phyloP scores from a whole-genome alignment of 2,888 invertebrate species.

The Ptilodon capucinus region DNA sequence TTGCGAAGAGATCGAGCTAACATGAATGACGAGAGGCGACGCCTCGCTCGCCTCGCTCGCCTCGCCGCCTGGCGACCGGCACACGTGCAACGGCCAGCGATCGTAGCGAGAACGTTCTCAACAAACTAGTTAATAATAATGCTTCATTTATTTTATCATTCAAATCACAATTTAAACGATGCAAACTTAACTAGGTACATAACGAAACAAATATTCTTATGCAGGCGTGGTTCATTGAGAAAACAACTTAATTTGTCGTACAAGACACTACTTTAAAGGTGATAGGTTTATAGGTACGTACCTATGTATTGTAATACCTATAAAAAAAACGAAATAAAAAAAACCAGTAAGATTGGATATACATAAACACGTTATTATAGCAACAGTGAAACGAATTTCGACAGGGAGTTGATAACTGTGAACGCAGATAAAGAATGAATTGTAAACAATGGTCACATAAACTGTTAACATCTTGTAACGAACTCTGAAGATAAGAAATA shows the following conservation, averaged over 20 bases:
- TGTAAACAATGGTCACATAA: conserved; percentile 71
- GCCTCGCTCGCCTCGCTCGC: too few relatives aligned
- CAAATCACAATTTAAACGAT: too few relatives aligned
- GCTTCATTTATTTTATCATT: conserved; percentile 47
- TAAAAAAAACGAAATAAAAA: conserved; percentile 8
- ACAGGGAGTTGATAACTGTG: conserved; percentile 68
- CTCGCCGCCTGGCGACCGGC: conserved; percentile 62
- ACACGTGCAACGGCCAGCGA: conserved; percentile 62
- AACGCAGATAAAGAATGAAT: conserved; percentile 67
- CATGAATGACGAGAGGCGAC: conserved; percentile 67
- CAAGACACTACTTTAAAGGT: too few relatives aligned
- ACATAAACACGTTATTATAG: conserved; percentile 57
- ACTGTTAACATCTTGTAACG: conserved; percentile 57
- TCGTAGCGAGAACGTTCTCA: conserved; percentile 50
- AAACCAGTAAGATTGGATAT: conserved; percentile 17
- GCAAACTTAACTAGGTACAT: too few relatives aligned
- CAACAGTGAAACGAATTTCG: conserved; percentile 67
- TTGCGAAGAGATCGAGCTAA: conserved; percentile 57
- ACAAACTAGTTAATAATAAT: conserved; percentile 56
- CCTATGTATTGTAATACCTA: too few relatives aligned
- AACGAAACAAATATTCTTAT: neutral
- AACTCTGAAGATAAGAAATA: conserved; percentile 58
- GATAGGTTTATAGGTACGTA: too few relatives aligned
- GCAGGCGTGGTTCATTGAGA: too few relatives aligned
- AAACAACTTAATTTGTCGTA: too few relatives aligned